Percentiles rank a stretch among this genome's conserved stretches.
Conservation (phyloP, 2,888 invertebrate genomes). For the Cataglyphis rosenhaueri region DNA sequence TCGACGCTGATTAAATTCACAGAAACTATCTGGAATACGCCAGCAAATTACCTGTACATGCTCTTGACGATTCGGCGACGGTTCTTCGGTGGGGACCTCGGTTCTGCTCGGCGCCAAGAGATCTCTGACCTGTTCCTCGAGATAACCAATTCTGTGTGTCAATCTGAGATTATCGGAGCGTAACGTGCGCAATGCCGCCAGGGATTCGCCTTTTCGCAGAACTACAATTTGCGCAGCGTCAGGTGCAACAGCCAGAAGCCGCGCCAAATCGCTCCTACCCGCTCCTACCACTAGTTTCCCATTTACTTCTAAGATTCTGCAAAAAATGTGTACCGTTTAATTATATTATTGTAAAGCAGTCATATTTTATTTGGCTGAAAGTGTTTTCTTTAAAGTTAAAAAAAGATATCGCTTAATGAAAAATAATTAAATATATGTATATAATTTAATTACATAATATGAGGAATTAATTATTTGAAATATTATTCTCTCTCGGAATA, state of each 20-base stretch:
- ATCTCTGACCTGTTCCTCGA: constrained; percentile 93
- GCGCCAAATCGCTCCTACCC: constrained; percentile 90
- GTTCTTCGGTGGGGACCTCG: constrained; percentile 70
- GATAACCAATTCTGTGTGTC: constrained; percentile 94
- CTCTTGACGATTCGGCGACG: constrained; percentile 76
- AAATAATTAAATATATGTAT: not conserved
- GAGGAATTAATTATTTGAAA: not conserved
- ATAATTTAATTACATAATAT: not conserved
- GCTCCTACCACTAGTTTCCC: constrained; percentile 91
- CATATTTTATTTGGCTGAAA: not conserved
- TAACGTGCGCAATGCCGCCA: constrained; percentile 84
- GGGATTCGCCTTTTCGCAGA: constrained; percentile 85
- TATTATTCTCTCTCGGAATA: not conserved
- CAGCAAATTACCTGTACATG: constrained; percentile 80
- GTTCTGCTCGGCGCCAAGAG: constrained; percentile 79
- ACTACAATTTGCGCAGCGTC: constrained; percentile 89
- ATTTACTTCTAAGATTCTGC: constrained; percentile 93
- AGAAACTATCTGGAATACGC: not conserved
- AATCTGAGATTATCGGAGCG: constrained; percentile 93
- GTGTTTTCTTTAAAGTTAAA: not conserved
- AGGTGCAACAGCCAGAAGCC: constrained; percentile 88
- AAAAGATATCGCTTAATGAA: not conserved
- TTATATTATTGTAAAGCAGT: not conserved
- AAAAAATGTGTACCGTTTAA: constrained; percentile 48
- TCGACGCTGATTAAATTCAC: not conserved